Evolutionary conservation across 2,888 invertebrate species (phyloP).

Genomic region (Limenitis camilla): DNA sequence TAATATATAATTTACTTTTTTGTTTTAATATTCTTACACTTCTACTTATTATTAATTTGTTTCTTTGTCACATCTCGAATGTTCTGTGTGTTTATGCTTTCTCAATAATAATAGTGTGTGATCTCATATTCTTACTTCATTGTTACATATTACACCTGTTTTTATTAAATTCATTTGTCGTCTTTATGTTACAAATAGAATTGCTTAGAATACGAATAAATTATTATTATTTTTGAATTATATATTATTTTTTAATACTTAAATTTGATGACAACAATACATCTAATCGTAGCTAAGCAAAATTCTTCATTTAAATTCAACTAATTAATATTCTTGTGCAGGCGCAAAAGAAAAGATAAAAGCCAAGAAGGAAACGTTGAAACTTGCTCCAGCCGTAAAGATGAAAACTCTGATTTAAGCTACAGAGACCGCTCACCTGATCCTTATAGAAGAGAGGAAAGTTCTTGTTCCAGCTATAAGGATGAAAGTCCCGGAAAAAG

Average conservation of each 20-base stretch:
- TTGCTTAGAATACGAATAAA: too few species aligned
- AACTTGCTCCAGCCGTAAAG: background rate
- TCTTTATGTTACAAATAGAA: too few species aligned
- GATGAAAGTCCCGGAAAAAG: slow-evolving; percentile 10
- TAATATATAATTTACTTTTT: background rate
- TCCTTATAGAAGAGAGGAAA: background rate
- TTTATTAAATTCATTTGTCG: too few species aligned
- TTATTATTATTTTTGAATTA: too few species aligned
- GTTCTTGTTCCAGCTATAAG: slow-evolving; percentile 7
- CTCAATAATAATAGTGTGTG: too few species aligned
- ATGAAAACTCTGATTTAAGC: background rate
- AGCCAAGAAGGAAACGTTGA: slow-evolving; percentile 5
- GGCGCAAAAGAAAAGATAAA: background rate
- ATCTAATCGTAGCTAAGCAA: too few species aligned
- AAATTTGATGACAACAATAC: too few species aligned
- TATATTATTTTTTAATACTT: too few species aligned
- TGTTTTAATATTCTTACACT: background rate
- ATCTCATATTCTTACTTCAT: too few species aligned
- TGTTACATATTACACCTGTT: background rate
- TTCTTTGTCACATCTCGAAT: too few species aligned
- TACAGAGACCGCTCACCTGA: background rate
- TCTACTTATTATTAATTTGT: background rate
- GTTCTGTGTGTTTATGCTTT: too few species aligned
- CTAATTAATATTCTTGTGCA: slow-evolving; percentile 1
- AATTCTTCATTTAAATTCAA: too few species aligned